Evolutionary conservation across 2,888 invertebrate species (phyloP).

Genomic region (Thecophora atra): DNA sequence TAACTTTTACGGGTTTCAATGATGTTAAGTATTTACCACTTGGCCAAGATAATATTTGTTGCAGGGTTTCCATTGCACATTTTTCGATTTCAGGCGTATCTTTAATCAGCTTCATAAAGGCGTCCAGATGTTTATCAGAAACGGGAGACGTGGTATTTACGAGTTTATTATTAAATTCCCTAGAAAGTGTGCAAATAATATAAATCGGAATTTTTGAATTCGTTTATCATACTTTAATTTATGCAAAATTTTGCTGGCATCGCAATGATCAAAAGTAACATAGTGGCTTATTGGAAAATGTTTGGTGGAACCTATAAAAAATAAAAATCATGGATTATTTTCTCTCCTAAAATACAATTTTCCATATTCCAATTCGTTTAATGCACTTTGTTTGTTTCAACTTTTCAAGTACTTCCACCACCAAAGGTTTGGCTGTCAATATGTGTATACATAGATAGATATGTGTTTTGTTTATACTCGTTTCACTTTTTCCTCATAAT

Average conservation of each 20-base stretch:
- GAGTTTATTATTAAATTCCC: slow-evolving; percentile 76
- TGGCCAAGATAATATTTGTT: slow-evolving; percentile 60
- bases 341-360: too few relatives aligned
- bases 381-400: too few relatives aligned
- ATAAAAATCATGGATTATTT: too few relatives aligned
- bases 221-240: slow-evolving; percentile 68
- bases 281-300: slow-evolving; percentile 68
- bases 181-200: slow-evolving; percentile 40
- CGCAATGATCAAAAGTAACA: slow-evolving; percentile 81
- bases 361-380: too few relatives aligned
- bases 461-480: too few relatives aligned
- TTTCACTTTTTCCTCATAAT: too few relatives aligned
- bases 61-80: slow-evolving; percentile 65
- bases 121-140: slow-evolving; percentile 55
- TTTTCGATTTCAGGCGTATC: slow-evolving; percentile 56
- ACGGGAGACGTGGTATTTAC: slow-evolving; percentile 50
- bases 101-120: slow-evolving; percentile 74
- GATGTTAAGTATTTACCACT: slow-evolving; percentile 52
- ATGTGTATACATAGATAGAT: too few relatives aligned
- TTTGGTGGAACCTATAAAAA: slow-evolving; percentile 49
- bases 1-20: slow-evolving; percentile 5
- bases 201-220: neutral
- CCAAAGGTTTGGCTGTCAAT: too few relatives aligned
- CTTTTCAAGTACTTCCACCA: too few relatives aligned
- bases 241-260: slow-evolving; percentile 77